Evolutionary conservation across 2,797 vertebrate genomes (phyloP), one percentile per base, ranked within the genome.

Genomic region (Nannoperca obscura): DNA sequence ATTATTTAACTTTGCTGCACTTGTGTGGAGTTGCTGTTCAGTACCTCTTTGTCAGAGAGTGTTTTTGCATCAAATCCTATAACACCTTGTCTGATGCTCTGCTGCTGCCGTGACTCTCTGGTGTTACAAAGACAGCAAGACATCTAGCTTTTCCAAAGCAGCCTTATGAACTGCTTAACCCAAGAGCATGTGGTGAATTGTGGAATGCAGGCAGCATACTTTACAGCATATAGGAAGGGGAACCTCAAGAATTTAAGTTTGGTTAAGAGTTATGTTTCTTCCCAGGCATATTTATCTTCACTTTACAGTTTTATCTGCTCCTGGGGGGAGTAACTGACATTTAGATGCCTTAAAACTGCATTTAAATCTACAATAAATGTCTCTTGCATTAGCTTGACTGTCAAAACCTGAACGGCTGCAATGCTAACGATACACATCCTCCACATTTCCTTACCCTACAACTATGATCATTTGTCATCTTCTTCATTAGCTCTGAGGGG

Each of bases 1-100:
- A 12, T 74, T 65, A 66, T 60, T 80, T 78, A 78, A 30, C 77
- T 20, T 24, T 15, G 55, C 63, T 64, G 55, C 74, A 59, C 53
- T 57, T 0, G 20, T 30, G 73, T 40, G 71, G 60, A 9, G 44
- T 20, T 20, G 17, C 52, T 73, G 34, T 60, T 57, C 30, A 65
- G 60, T 67, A 46, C 24, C n/a, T 74, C 40, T 44, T 34, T 17
- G 62, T 62, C 20, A 15, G 27, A 3, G 34, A 5, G 7, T 30
- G 61, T 32, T 47, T 58, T 19, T 30, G 13, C 38, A 76, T 46
- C 34, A 32, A 22, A 52, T 40, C 57, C 34, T 13, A 0, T n/a
- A 10, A 47, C 36, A 61, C 55, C 27, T 74, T 2, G 3, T 77
- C 30, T 74, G 80, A 77, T 42, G 66, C 63, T 46, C 22, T 52